phyloP scores from a whole-genome alignment of 2,797 vertebrate species.

The Parotocinclus haroldoi region DNA sequence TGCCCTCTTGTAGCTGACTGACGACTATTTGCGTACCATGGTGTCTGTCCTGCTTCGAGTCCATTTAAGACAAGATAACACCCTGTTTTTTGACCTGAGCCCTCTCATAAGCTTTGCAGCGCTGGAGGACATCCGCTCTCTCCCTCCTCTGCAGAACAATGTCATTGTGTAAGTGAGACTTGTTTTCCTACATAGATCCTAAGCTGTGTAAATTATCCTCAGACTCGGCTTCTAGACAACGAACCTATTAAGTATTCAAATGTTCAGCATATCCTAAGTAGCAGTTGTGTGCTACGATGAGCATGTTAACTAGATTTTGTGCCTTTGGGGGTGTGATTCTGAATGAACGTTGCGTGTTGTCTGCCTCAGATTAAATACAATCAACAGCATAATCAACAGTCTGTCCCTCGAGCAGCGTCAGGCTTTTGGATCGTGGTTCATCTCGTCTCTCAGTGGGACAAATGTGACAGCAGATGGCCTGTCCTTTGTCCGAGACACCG shows the following conservation, averaged over 20 bases:
- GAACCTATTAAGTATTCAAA: no score
- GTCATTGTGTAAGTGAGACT: constrained; percentile 59
- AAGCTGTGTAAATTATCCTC: no score
- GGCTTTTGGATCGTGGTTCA: constrained; percentile 73
- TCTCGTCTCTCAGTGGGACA: constrained; percentile 48
- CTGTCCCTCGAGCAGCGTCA: constrained; percentile 63
- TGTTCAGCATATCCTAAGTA: no score
- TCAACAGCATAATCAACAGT: constrained; percentile 60
- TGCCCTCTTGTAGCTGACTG: constrained; percentile 55
- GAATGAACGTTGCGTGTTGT: no score
- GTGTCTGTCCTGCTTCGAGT: constrained; percentile 66
- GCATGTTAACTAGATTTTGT: no score
- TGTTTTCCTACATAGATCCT: neutral
- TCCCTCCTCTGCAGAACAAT: constrained; percentile 63
- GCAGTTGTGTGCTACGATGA: no score
- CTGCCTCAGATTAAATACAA: constrained; percentile 59
- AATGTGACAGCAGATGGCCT: constrained; percentile 56
- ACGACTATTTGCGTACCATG: constrained; percentile 64
- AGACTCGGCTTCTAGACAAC: no score
- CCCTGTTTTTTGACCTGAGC: constrained; percentile 63
- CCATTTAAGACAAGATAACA: constrained; percentile 59
- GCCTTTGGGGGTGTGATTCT: no score
- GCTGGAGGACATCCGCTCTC: constrained; percentile 59
- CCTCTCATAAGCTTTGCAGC: constrained; percentile 60
- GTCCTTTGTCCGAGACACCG: constrained; percentile 68